Conservation (phyloP, 2,113 vertebrate genomes). For the Dryoscopus gambensis region DNA sequence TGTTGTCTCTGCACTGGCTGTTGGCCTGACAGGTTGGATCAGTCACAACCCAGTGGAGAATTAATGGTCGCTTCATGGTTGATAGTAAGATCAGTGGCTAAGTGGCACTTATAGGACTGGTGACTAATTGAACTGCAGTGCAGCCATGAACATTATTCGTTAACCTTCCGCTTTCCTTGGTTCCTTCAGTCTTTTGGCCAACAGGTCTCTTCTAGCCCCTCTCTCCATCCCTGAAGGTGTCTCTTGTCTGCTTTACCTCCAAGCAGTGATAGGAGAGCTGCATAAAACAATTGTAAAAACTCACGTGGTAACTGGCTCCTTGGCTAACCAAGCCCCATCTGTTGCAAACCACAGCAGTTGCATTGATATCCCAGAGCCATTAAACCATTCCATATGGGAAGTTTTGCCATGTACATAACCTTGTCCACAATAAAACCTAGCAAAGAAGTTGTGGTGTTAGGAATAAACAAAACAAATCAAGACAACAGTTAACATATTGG, state of each 20-base stretch:
- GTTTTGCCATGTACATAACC: neutral
- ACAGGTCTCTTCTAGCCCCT: neutral
- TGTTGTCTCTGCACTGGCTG: neutral
- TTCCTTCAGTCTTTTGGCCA: neutral
- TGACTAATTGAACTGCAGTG: neutral
- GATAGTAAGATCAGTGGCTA: neutral
- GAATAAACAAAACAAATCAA: conserved; percentile 11
- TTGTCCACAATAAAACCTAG: conserved; percentile 16
- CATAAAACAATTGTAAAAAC: neutral
- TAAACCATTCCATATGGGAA: neutral
- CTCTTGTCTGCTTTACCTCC: neutral
- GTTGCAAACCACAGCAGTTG: neutral
- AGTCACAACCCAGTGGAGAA: neutral
- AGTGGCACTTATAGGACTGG: neutral
- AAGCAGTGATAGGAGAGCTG: neutral
- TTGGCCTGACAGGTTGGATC: neutral
- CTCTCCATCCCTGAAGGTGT: neutral
- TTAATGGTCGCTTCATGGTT: neutral
- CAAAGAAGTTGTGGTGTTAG: neutral
- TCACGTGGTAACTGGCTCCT: neutral
- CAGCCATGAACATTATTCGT: fast-evolving
- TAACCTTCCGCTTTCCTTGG: neutral
- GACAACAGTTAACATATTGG: neutral
- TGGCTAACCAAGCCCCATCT: neutral
- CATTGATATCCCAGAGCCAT: neutral